Conservation (phyloP, 2,113 vertebrate species). For the Chaetodon trifascialis region DNA sequence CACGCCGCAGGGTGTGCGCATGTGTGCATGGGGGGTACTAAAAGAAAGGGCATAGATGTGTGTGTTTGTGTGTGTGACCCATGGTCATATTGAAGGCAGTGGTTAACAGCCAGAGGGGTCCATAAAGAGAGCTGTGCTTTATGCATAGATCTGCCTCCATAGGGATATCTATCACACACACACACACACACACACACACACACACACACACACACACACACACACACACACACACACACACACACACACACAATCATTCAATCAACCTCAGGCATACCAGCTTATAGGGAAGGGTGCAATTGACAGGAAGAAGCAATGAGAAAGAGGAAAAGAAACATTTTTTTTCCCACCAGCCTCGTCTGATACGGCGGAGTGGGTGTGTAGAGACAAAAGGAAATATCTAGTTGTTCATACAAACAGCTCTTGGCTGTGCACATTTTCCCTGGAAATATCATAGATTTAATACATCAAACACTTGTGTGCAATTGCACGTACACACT, state of each 20-base stretch:
- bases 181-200: background rate
- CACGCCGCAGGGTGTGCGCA: constrained; percentile 33
- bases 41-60: constrained; percentile 2
- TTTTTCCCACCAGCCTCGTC: constrained; percentile 37
- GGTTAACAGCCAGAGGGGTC: constrained; percentile 50
- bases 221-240: constrained; percentile 9
- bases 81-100: constrained; percentile 26
- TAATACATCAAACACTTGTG: constrained; percentile 25
- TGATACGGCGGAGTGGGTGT: constrained; percentile 10
- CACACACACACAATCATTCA: constrained; percentile 36
- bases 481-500: background rate
- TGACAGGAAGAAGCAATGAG: constrained; percentile 37
- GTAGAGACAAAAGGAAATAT: constrained; percentile 37
- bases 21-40: constrained; percentile 6
- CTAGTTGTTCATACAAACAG: constrained; percentile 20
- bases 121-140: constrained; percentile 21
- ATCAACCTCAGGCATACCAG: constrained; percentile 26
- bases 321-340: constrained; percentile 22
- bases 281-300: constrained; percentile 11
- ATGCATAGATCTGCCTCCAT: constrained; percentile 42
- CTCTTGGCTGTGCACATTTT: constrained; percentile 7
- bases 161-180: constrained; percentile 17
- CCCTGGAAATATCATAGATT: constrained; percentile 36
- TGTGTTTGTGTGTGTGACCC: constrained; percentile 21
- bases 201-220: constrained; percentile 30